phyloP scores from a whole-genome alignment of 2,797 vertebrate genomes.

The Decapterus maruadsi region DNA sequence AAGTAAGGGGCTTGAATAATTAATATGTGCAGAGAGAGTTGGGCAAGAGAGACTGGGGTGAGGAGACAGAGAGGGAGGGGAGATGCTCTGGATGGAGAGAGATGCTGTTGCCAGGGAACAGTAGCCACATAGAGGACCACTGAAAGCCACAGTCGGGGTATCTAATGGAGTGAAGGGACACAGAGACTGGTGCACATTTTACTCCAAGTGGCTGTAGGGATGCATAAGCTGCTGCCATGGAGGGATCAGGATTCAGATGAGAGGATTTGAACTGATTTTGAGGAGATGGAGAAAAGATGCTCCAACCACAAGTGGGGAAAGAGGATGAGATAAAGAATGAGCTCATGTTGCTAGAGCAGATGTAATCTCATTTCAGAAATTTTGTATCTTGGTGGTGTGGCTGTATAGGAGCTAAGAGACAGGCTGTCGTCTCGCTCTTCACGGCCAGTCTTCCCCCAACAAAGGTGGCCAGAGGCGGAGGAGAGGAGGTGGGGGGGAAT shows the following conservation, averaged over 20 bases:
- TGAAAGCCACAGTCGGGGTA: constrained; percentile 65
- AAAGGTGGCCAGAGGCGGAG: constrained; percentile 75
- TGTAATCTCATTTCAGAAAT: constrained; percentile 73
- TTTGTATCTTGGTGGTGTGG: constrained; percentile 64
- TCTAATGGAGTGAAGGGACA: constrained; percentile 50
- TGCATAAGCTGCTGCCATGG: constrained; percentile 33
- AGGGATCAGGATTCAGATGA: constrained; percentile 29
- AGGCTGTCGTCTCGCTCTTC: constrained; percentile 67
- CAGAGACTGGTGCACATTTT: constrained; percentile 36
- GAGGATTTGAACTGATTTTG: constrained; percentile 35
- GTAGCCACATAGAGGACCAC: constrained; percentile 65
- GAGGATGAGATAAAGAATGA: background rate
- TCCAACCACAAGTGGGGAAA: constrained; percentile 21
- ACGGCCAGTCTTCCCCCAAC: constrained; percentile 67
- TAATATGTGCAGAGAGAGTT: constrained; percentile 43
- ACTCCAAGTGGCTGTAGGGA: constrained; percentile 32
- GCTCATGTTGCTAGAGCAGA: constrained; percentile 70
- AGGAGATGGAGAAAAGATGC: constrained; percentile 21
- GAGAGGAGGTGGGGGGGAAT: constrained; percentile 43
- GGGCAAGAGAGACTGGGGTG: constrained; percentile 38
- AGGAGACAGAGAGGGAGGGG: constrained; percentile 53
- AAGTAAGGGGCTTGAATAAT: constrained; percentile 65
- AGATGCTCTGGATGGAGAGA: constrained; percentile 59
- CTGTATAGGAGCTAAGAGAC: constrained; percentile 49
- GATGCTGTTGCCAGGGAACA: constrained; percentile 86